Percentiles rank a stretch among this genome's conserved stretches.
phyloP scores from a whole-genome alignment of 2,888 invertebrate species.

The Danaus chrysippus region DNA sequence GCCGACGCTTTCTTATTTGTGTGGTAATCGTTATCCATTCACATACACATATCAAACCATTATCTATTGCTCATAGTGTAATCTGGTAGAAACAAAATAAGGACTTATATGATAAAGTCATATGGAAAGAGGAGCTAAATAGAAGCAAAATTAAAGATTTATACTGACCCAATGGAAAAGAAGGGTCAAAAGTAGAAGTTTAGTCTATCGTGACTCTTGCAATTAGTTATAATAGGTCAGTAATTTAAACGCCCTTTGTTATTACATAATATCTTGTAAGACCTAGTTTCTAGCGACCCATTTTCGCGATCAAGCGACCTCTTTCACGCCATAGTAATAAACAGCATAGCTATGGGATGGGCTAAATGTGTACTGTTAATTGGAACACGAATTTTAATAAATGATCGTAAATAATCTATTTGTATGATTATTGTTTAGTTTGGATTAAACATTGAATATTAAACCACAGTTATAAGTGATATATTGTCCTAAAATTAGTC shows the following conservation, averaged over 20 bases:
- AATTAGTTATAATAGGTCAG: too few relatives aligned
- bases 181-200: too few relatives aligned
- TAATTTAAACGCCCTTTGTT: neutral
- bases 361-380: constrained; percentile 9
- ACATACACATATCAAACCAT: constrained; percentile 7
- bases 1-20: constrained; percentile 11
- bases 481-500: too few relatives aligned
- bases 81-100: neutral
- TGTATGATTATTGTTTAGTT: neutral
- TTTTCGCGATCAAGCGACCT: constrained; percentile 7
- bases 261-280: constrained; percentile 10
- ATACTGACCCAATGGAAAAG: too few relatives aligned
- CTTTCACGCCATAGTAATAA: constrained; percentile 14
- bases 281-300: constrained; percentile 7
- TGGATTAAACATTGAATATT: neutral
- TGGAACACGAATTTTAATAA: constrained; percentile 9
- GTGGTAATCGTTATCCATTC: constrained; percentile 15
- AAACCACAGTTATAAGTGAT: too few relatives aligned
- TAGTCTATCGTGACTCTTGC: too few relatives aligned
- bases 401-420: neutral
- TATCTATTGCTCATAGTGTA: constrained; percentile 1
- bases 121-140: too few relatives aligned
- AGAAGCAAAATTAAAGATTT: too few relatives aligned
- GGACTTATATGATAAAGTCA: neutral
- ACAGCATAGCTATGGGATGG: constrained; percentile 9